These are phyloP conservation scores for Pangasius macronema DNA, from an alignment of 2,797 vertebrate species.

Conservation along the genomic window DNA sequence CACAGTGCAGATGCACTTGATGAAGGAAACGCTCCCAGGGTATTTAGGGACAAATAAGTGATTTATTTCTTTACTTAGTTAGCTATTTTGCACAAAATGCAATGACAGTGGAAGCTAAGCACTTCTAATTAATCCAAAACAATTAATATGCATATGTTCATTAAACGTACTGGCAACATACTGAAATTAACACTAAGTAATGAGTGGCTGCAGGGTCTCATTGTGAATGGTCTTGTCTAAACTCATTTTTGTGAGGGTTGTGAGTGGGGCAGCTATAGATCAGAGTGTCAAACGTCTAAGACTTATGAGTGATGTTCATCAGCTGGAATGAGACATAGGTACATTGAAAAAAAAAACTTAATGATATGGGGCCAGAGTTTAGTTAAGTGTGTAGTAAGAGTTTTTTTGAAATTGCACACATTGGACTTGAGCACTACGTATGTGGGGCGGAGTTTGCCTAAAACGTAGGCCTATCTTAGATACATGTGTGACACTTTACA, in stretches of 20 bases:
- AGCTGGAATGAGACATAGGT: neutral
- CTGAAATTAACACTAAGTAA: slow-evolving; percentile 72
- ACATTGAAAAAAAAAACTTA: no score
- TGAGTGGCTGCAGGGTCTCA: slow-evolving; percentile 65
- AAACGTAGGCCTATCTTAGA: no score
- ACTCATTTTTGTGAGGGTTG: slow-evolving; percentile 70
- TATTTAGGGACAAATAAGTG: slow-evolving; percentile 58
- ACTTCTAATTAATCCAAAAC: slow-evolving; percentile 69
- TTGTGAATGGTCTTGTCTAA: slow-evolving; percentile 73
- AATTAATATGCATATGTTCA: slow-evolving; percentile 67
- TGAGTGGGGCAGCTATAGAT: slow-evolving; percentile 60
- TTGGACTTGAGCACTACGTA: no score
- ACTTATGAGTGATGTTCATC: slow-evolving; percentile 33
- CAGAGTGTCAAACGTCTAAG: slow-evolving; percentile 44
- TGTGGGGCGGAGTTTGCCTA: no score
- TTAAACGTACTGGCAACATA: slow-evolving; percentile 71
- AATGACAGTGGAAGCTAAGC: slow-evolving; percentile 67
- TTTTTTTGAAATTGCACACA: neutral
- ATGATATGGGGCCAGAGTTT: neutral
- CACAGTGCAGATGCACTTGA: slow-evolving; percentile 30
- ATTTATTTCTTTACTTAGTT: slow-evolving; percentile 37
- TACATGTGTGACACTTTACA: no score
- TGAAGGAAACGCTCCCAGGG: slow-evolving; percentile 49
- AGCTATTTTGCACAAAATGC: slow-evolving; percentile 46
- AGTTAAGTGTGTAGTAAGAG: neutral